These are phyloP conservation scores for Hystrix brachyura DNA, from an alignment of 2,113 vertebrate species.

Conservation along the genomic window DNA sequence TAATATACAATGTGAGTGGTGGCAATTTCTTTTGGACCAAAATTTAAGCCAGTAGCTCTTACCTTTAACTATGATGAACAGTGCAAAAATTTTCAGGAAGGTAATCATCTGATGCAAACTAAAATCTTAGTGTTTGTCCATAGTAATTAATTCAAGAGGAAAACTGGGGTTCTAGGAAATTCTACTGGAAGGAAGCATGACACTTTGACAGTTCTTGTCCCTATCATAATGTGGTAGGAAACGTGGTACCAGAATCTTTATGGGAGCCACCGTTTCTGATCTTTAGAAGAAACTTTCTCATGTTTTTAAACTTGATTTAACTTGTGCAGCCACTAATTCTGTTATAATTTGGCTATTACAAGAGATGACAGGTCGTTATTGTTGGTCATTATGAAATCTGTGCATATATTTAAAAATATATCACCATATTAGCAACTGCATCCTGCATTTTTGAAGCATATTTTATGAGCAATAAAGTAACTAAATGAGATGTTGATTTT, in stretches of 20 bases:
- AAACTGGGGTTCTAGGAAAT: neutral
- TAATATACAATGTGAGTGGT: neutral
- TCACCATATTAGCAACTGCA: neutral
- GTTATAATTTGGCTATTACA: neutral
- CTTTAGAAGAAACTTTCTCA: neutral
- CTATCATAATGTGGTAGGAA: neutral
- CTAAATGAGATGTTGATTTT: neutral
- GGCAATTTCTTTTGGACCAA: neutral
- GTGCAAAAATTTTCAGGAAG: neutral
- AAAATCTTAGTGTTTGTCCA: neutral
- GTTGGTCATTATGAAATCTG: neutral
- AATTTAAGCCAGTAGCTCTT: neutral
- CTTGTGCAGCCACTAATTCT: neutral
- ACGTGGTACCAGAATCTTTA: neutral
- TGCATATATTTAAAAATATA: neutral
- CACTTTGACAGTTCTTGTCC: neutral
- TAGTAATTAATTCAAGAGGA: neutral
- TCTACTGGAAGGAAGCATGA: neutral
- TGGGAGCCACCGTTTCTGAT: neutral
- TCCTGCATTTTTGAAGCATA: neutral
- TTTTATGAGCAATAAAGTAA: neutral
- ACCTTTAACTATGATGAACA: neutral
- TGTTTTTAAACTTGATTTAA: conserved; percentile 2
- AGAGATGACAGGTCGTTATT: neutral
- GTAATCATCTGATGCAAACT: neutral